Percentiles rank a stretch among this genome's conserved stretches.
Evolutionary conservation across 2,888 invertebrate species (phyloP).

Genomic region (Tenthredo scrophulariae): DNA sequence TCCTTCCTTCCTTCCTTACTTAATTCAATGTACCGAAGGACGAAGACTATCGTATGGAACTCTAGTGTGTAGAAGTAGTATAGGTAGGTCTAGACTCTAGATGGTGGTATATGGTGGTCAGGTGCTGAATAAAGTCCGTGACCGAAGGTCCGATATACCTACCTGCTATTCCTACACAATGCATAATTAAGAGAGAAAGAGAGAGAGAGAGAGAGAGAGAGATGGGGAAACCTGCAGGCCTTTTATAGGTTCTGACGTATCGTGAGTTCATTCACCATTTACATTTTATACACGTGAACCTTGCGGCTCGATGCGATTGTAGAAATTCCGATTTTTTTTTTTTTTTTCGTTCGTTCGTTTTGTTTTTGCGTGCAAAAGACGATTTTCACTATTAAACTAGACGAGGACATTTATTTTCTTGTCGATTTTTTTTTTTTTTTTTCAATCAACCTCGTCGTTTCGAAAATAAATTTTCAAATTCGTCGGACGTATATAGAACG

Average conservation of each 20-base stretch:
- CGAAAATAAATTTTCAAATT: too few relatives aligned
- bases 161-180: neutral
- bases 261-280: neutral
- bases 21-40: neutral
- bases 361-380: too few relatives aligned
- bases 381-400: too few relatives aligned
- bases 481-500: too few relatives aligned
- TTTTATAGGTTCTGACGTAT: neutral
- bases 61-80: neutral
- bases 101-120: neutral
- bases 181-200: neutral
- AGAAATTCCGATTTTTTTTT: too few relatives aligned
- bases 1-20: neutral
- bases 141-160: neutral
- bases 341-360: too few relatives aligned
- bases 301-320: too few relatives aligned
- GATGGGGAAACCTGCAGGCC: neutral
- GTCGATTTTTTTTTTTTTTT: too few relatives aligned
- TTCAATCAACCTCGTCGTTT: too few relatives aligned
- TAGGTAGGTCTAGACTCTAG: neutral
- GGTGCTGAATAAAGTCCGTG: conserved; percentile 14
- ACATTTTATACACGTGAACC: neutral
- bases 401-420: too few relatives aligned
- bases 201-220: neutral
- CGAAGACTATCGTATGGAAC: neutral